Base-by-base conservation (phyloP, 1,140 invertebrate genomes). In the Lanistes nyassanus region DNA sequence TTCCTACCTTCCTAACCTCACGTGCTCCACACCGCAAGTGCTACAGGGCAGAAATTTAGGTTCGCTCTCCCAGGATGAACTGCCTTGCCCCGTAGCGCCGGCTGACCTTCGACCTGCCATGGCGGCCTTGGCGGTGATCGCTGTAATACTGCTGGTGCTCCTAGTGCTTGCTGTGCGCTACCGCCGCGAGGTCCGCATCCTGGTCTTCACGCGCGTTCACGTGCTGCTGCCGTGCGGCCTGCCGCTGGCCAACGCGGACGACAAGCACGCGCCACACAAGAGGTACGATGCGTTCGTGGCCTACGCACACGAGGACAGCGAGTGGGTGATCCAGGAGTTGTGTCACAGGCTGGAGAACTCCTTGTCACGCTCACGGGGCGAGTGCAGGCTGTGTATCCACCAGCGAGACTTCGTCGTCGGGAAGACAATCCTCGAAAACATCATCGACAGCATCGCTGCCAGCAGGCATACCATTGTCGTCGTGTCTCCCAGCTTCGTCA, bases 391-490 rank as follows among this genome's bases (percentile, higher is more conserved):
- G 51, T 86, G 85, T 74, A 64, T 86, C 2, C 85, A 86, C 66
- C 81, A 85, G 65, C 67, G 82, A 51, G 85, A 86, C 56, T 86
- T 86, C 53, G 64, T 81, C 19, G 81, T 80, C 19, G 85, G 85
- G 16, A 81, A 80, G 9, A 66, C 79, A n/a, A 85, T 97, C 79
- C 93, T 94, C 42, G 96, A 98, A 83, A 96, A 95, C 36, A 96
- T 98, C 81, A 93, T 95, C 70, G 94, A 97, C 87, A 95, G 95
- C 29, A 95, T 97, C 9, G 95, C 97, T 85, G 94, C 94, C 47
- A 96, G 95, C 75, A 91, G 94, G 73, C 92, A 96, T 72, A 97
- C 95, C 21, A 95, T 98, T 62, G 94, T 98, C 91, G 93, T 98
- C 75, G 91, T 98, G 13, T 97, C 95, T 53, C 94, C 96, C 86